Evolutionary conservation across 2,113 vertebrate species (phyloP), one percentile per base, ranked within the genome.

Genomic region (Albula glossodonta): DNA sequence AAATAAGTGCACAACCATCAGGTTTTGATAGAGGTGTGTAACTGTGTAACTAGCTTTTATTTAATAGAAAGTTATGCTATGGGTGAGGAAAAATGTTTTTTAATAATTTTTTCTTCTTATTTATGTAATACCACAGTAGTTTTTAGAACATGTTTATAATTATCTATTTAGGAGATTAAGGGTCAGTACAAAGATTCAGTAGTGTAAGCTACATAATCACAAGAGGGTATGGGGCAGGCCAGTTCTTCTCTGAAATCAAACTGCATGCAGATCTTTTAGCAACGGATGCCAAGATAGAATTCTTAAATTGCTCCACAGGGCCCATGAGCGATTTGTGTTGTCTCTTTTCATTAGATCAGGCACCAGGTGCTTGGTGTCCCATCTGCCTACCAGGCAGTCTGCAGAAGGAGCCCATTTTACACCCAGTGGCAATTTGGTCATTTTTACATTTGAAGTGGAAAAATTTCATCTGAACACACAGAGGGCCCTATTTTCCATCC

Each of bases 321-420:
- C 31, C 51, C 10, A 13, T 60, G 48, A n/a, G 78, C 25, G 51
- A 60, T 52, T 79, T 48, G 80, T 11, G 51, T 53, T 49, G 80
- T 85, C 78, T 82, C 60, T 70, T 82, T 82, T 80, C 85, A 82
- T 86, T 86, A 86, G 80, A 50, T 53, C 3, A 80, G 82, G 31
- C 51, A 53, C 80, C 80, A 51, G n/a, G 51, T 77, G 60, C 41
- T 82, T 15, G 7, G 17, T 57, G 15, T 25, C 48, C 56, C 60
- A 51, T 74, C 85, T 74, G 85, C 80, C 60, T 79, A 10, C 60
- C 8, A 70, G 25, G 56, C 15, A 49, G 31, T 13, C 80, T 63
- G 4, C 19, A 57, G 50, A 12, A 49, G 31, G 15, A 49, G 15
- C 19, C 17, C 22, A 79, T 41, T 79, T 79, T 79, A 3, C 51